Base-by-base conservation (phyloP, 2,888 invertebrate genomes). In the Erynnis tages region DNA sequence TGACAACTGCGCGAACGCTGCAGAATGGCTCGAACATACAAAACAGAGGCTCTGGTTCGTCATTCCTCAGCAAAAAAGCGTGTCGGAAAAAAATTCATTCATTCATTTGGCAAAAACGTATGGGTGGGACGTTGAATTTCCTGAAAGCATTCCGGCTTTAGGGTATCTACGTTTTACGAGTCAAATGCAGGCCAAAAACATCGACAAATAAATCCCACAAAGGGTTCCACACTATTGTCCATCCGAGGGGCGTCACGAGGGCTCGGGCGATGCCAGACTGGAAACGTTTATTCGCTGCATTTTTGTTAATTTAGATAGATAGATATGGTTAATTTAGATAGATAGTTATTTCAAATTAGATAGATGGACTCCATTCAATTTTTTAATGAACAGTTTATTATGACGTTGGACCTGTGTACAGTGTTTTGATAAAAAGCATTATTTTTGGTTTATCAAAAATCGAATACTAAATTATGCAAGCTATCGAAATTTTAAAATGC, bases 171-270 rank as follows among this genome's bases (percentile, higher is more conserved):
- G 49, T 55, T 60, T 56, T 58, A 57, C 57, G 58, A 66, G 60
- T 67, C 66, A 65, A 43, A 45, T 50, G 53, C 66, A 67, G 63
- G 53, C 59, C 61, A 56, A 64, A 65, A 65, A 65, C 66, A 60
- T 59, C 61, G 60, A 62, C 62, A 62, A 60, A 66, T 66, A 62
- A 65, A 63, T 60, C 57, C 54, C 60, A 65, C 64, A 66, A 67
- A 65, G 58, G 61, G 53, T 47, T 55, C 58, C 55, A 62, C 45
- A 54, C 63, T 61, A 62, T 66, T 65, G 66, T 65, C 55, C 57
- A 34, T 57, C 48, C 34, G 52, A 27, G 41, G 47, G 55, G 52
- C 43, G 52, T 41, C 44, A 27, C 21, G 10, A 16, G 13, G 11
- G 23, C 23, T 32, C 21, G 30, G 17, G 37, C 2, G 8, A 10